Evolutionary conservation across 2,113 vertebrate species (phyloP), one percentile per base, ranked within the genome.

Genomic region (Saccopteryx bilineata): DNA sequence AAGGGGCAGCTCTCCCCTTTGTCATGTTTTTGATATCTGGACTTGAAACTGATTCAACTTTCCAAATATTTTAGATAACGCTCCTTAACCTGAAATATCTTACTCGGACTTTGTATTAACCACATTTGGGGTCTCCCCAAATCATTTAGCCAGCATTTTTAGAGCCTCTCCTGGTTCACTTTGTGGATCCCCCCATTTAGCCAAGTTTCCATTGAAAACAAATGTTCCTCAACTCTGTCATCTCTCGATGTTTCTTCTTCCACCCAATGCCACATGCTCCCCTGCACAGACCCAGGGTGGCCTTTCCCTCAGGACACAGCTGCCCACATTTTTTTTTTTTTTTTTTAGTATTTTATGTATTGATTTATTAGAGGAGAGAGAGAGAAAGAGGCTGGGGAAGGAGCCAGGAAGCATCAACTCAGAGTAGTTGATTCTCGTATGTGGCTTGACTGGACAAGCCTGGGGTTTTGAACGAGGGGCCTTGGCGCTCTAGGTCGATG

Each of bases 31-130:
- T n/a, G 10, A 31, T 54, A 74, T 74, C 48, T 66, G 4, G 7
- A 21, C n/a, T 87, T 91, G 96, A 74, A 87, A 58, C 2, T 0
- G 39, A 69, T 58, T 84, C 87, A 96, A 13, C 76, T 81, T 89
- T 72, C 31, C 14, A 39, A 54, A 80, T 91, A 81, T 74, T 84
- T 96, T 23, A 92, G 92, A 90, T 81, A 90, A 74, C 21, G 3
- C 54, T 28, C 9, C 18, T 81, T 90, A 92, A 76, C 75, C 52
- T 93, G 66, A 48, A n/a, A 17, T 50, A 46, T 58, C 86, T 95
- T 50, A 21, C 76, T 48, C 26, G n/a, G 91, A 33, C 48, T 65
- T 83, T 31, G 65, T 21, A 31, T 65, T 56, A 46, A 56, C 39
- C 31, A 7, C 33, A 8, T 31, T 66, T 13, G 33, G 75, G 61